Base-by-base conservation (phyloP, 2,888 invertebrate genomes). In the Xestia c-nigrum region DNA sequence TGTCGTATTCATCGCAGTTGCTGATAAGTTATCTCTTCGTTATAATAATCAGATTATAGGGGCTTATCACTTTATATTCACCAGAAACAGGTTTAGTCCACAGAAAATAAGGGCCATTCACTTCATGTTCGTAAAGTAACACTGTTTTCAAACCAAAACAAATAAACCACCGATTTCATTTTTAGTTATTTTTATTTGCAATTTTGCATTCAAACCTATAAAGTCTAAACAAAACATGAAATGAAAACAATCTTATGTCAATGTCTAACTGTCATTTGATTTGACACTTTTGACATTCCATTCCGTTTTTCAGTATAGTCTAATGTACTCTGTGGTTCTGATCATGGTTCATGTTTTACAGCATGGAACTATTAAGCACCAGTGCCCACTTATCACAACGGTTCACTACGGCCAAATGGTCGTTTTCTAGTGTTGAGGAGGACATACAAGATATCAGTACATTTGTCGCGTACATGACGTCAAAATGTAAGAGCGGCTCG, bases 1-100 rank as follows among this genome's bases (percentile, higher is more conserved):
- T 14, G 89, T 87, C 16, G 87, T 79, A 77, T 94, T 94, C 95
- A 96, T 94, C 24, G 63, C 76, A 76, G 50, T 31, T 46, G 31
- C 31, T 63, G 65, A 57, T 79, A 61, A 24, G 38, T 40, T 43
- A 47, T 52, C 63, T 59, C n/a, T 68, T 66, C 46, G 6, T 21
- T 38, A 61, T 14, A 65, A 14, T n/a, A 38, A 21, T 71, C 43
- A n/a, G 21, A 12, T 14, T 16, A 31, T 14, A 57, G 9, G 16
- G 16, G 24, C 24, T 57, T 69, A 47, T 65, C 21, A 47, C 63
- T 64, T 57, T 46, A 50, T 74, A 16, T 46, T 59, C 47, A 65
- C 24, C 14, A 9, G 10, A 55, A 47, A 64, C 0, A 31, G 31
- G 31, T 64, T 55, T 5, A 47, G 19, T 65, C 4, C 21, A 59